Evolutionary conservation across 1,140 invertebrate genomes (phyloP).

Genomic region (Asbolus verrucosus): DNA sequence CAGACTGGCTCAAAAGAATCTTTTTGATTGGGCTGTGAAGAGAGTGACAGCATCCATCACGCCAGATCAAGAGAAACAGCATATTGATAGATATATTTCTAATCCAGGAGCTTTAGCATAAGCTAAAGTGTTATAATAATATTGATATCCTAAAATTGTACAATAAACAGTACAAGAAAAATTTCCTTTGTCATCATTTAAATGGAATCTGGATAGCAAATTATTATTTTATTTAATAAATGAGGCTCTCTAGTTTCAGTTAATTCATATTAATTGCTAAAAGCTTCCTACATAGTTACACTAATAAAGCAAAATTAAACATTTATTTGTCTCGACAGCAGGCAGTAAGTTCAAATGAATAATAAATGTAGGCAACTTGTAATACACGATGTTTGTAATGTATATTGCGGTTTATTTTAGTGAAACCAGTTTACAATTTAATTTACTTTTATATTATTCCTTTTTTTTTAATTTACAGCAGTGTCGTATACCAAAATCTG

Average conservation of each 20-base stretch:
- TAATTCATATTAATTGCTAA: too few relatives aligned
- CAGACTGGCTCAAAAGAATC: constrained; percentile 89
- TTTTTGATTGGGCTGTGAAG: constrained; percentile 92
- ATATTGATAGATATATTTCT: constrained; percentile 88
- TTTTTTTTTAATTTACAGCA: too few relatives aligned
- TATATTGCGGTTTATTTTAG: too few relatives aligned
- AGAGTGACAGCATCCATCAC: constrained; percentile 90
- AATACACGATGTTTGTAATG: too few relatives aligned
- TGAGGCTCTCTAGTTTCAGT: not conserved
- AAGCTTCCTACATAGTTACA: too few relatives aligned
- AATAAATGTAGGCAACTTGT: too few relatives aligned
- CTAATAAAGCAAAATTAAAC: too few relatives aligned
- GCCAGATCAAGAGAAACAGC: constrained; percentile 92
- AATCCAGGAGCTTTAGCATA: constrained; percentile 84
- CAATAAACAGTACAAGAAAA: constrained; percentile 6
- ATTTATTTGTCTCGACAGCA: too few relatives aligned
- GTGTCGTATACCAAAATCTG: not conserved
- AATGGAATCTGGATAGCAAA: too few relatives aligned
- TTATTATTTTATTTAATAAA: constrained; percentile 38
- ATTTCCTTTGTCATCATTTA: not conserved
- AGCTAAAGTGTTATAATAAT: constrained; percentile 63
- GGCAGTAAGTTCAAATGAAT: too few relatives aligned
- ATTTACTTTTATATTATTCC: too few relatives aligned
- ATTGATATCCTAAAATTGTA: constrained; percentile 12
- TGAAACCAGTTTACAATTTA: too few relatives aligned